phyloP scores from a whole-genome alignment of 2,797 vertebrate species.

The Phrynocephalus guinanensis region DNA sequence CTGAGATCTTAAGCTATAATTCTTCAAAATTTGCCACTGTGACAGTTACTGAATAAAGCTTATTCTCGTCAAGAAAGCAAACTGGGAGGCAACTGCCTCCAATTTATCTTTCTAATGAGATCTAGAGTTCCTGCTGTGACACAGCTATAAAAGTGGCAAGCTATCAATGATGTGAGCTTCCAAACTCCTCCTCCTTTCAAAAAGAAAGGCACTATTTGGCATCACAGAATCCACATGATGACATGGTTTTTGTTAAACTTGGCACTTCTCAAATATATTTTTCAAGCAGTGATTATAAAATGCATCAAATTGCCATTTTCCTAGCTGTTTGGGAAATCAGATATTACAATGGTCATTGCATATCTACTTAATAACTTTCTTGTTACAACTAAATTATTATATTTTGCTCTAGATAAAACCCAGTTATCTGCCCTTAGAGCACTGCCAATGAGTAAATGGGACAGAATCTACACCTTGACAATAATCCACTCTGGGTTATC shows the following conservation, averaged over 20 bases:
- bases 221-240: background rate
- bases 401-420: background rate
- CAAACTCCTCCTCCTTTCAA: background rate
- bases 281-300: background rate
- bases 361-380: background rate
- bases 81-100: background rate
- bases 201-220: background rate
- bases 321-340: accelerated
- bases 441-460: too few relatives aligned
- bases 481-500: too few relatives aligned
- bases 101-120: slow-evolving; percentile 17
- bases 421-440: too few relatives aligned
- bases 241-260: background rate
- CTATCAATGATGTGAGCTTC: accelerated
- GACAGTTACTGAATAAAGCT: background rate
- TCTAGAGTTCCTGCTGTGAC: background rate
- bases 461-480: background rate
- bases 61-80: slow-evolving; percentile 11
- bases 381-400: background rate
- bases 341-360: background rate
- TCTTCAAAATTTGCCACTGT: slow-evolving; percentile 24
- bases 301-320: slow-evolving; percentile 4
- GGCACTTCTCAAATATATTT: slow-evolving; percentile 30
- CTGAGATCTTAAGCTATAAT: slow-evolving; percentile 6
- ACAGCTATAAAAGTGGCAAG: background rate